Evolutionary conservation across 2,797 vertebrate species (phyloP).

Genomic region (Takifugu ocellatus): DNA sequence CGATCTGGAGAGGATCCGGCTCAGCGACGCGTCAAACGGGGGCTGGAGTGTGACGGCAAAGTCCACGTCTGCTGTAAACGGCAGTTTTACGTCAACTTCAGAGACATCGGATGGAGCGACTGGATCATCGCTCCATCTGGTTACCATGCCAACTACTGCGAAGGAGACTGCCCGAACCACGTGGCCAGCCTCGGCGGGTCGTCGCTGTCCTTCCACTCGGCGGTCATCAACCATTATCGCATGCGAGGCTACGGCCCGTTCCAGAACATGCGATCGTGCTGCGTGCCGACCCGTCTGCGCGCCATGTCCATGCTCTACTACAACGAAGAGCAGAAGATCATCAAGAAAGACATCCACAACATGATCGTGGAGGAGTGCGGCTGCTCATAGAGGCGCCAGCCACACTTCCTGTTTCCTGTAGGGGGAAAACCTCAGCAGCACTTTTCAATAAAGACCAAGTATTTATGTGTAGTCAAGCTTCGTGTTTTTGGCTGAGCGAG

Average conservation of each 20-base stretch:
- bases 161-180: conserved; percentile 92
- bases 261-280: conserved; percentile 90
- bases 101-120: conserved; percentile 97
- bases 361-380: conserved; percentile 98
- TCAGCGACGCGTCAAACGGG: conserved; percentile 75
- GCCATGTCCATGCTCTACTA: conserved; percentile 99
- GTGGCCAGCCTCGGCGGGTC: conserved; percentile 86
- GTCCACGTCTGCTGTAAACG: conserved; percentile 91
- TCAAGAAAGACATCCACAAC: conserved; percentile 96
- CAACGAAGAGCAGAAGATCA: conserved; percentile 93
- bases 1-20: conserved; percentile 76
- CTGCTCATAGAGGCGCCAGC: conserved; percentile 71
- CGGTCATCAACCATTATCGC: conserved; percentile 94
- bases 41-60: conserved; percentile 92
- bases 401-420: background rate
- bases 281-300: conserved; percentile 90
- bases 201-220: conserved; percentile 90
- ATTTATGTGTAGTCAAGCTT: conserved; percentile 68
- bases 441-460: conserved; percentile 42
- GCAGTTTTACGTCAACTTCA: conserved; percentile 94
- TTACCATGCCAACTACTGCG: conserved; percentile 96
- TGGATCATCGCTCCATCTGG: conserved; percentile 97
- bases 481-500: conserved; percentile 34
- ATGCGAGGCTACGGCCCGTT: conserved; percentile 89
- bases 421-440: conserved; percentile 1